Evolutionary conservation across 2,888 invertebrate species (phyloP).

Genomic region (Calliopum simillimum): DNA sequence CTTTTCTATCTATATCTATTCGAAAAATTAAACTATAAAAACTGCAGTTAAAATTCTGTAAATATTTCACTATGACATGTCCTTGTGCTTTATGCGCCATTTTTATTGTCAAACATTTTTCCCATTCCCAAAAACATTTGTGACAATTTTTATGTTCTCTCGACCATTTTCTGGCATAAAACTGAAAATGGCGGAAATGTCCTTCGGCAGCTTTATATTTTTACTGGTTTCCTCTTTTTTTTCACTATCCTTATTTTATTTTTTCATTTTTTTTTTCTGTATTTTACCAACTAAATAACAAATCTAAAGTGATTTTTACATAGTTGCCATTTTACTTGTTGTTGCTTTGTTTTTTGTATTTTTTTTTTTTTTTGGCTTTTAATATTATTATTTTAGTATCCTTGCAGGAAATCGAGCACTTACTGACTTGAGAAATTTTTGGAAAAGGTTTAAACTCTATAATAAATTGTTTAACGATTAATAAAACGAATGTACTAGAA

Average conservation of each 20-base stretch:
- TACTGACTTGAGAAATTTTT: too few species aligned
- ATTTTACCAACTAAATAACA: conserved; percentile 31
- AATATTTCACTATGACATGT: too few species aligned
- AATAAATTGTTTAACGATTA: too few species aligned
- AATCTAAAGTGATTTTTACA: conserved; percentile 32
- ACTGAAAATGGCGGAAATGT: conserved; percentile 16
- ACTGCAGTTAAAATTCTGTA: too few species aligned
- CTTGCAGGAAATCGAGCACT: too few species aligned
- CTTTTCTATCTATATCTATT: too few species aligned
- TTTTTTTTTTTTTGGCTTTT: conserved; percentile 12
- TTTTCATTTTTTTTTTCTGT: conserved; percentile 9
- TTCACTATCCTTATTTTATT: conserved; percentile 16
- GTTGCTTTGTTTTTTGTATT: neutral
- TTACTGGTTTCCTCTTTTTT: neutral
- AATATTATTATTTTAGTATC: neutral
- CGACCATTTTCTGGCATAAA: neutral
- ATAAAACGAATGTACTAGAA: too few species aligned
- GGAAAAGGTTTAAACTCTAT: too few species aligned
- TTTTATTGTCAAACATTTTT: conserved; percentile 21
- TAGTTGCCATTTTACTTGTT: conserved; percentile 11
- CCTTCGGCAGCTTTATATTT: conserved; percentile 23
- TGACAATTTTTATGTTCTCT: conserved; percentile 14
- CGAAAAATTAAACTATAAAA: too few species aligned
- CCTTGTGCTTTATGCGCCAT: conserved; percentile 28
- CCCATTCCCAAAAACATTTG: conserved; percentile 8